Base-by-base conservation (phyloP, 2,797 vertebrate species). In the Jordanella pulchra region DNA sequence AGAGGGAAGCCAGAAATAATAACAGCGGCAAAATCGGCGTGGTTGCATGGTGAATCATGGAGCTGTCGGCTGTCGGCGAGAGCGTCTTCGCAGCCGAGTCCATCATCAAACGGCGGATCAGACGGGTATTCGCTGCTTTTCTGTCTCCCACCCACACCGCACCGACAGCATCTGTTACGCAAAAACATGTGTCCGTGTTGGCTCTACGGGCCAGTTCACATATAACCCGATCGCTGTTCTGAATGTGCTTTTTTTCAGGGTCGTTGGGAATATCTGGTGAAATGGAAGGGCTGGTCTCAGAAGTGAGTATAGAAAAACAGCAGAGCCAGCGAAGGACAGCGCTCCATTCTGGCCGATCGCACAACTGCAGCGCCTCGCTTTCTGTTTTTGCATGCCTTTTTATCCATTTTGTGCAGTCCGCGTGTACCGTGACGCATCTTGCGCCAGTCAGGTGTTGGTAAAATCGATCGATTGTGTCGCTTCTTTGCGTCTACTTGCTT, bases 221-320 rank as follows among this genome's bases (percentile, higher is more conserved):
- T 74, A 72, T 86, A 89, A 92, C 74, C 72, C 55, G 61, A 75
- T 56, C 66, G 6, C 77, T 4, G n/a, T 83, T 69, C 2, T 54
- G 75, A 71, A 63, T 89, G 30, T 91, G 85, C 80, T n/a, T 56
- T 23, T 91, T 93, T 82, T 82, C 95, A 99, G 98, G 98, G 98
- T 91, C 96, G 97, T 78, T 97, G 98, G 96, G 97, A 99, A 87
- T 99, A 99, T 94, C 96, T 99, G 39, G 97, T 99, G 85, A 99
- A 99, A 95, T 99, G 97, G 98, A 99, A 98, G 91, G 97, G 97
- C 90, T 99, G 98, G 98, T 99, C 98, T 89, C 97, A 97, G 90
- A 99, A 99, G 97, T 99, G 96, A 99, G 97, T 98, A 89, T 77
- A 71, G 28, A 51, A 67, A 67, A 67, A 66, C 69, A 75, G n/a